These are phyloP conservation scores for Plebejus argus DNA, from an alignment of 2,888 invertebrate genomes.

Conservation along the genomic window DNA sequence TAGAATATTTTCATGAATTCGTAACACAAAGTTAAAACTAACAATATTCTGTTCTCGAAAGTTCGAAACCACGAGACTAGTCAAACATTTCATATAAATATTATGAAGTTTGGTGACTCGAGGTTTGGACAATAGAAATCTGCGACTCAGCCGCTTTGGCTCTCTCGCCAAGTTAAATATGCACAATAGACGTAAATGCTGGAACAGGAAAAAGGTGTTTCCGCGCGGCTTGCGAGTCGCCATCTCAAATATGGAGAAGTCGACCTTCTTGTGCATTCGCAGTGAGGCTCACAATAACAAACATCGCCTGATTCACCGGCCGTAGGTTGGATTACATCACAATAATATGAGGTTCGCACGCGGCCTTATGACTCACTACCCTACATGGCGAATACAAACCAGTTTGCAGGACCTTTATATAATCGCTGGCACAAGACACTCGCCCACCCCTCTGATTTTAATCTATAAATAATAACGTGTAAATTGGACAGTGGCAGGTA, in stretches of 20 bases:
- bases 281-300: slow-evolving; percentile 25
- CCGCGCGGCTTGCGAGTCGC: slow-evolving; percentile 8
- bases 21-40: neutral
- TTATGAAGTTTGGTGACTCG: neutral
- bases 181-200: neutral
- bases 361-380: slow-evolving; percentile 54
- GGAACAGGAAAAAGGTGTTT: slow-evolving; percentile 7
- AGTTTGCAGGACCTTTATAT: slow-evolving; percentile 40
- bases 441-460: neutral
- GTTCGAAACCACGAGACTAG: neutral
- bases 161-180: neutral
- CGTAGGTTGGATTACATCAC: slow-evolving; percentile 52
- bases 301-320: slow-evolving; percentile 42
- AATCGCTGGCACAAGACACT: slow-evolving; percentile 9
- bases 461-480: slow-evolving; percentile 21
- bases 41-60: no score
- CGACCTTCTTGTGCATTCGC: slow-evolving; percentile 13
- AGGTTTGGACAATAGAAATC: neutral
- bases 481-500: neutral
- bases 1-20: no score
- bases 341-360: slow-evolving; percentile 46
- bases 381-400: slow-evolving; percentile 42
- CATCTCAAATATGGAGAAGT: no score
- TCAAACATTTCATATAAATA: neutral
- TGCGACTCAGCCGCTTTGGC: neutral